Percentiles rank a stretch among this genome's conserved stretches.
Conservation (phyloP, 2,888 invertebrate species). For the Calliphora vomitoria region DNA sequence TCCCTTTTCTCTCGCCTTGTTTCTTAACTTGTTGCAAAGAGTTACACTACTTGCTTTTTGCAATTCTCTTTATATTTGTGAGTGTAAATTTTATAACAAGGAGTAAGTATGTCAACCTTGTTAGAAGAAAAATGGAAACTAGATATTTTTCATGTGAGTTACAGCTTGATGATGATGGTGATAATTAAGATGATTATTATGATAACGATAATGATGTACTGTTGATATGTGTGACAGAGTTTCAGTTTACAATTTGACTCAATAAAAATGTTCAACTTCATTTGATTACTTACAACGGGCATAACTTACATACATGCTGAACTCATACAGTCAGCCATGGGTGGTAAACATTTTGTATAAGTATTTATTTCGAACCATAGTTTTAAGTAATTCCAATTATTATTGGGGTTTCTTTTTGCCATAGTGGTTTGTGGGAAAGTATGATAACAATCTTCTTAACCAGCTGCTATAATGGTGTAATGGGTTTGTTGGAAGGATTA, state of each 20-base stretch:
- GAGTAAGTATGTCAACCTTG: too few species aligned
- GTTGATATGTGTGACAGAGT: constrained; percentile 69
- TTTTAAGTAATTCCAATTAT: constrained; percentile 54
- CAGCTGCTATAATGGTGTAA: not conserved
- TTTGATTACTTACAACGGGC: constrained; percentile 75
- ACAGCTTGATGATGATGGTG: constrained; percentile 31
- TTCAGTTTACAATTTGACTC: constrained; percentile 80
- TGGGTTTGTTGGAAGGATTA: not conserved
- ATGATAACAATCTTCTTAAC: constrained; percentile 21
- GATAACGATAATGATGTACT: constrained; percentile 18
- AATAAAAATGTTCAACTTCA: constrained; percentile 79
- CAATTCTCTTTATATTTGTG: too few species aligned
- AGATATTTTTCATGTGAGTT: constrained; percentile 57
- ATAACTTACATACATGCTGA: not conserved
- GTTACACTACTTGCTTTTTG: too few species aligned
- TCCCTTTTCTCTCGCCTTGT: too few species aligned
- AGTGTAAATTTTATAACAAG: not conserved
- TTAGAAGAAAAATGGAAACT: constrained; percentile 37
- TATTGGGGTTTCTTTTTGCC: not conserved
- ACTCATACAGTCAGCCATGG: not conserved
- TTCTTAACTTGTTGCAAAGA: too few species aligned
- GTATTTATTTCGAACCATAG: constrained; percentile 32
- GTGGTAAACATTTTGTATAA: constrained; percentile 27
- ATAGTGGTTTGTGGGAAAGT: not conserved
- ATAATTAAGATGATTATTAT: constrained; percentile 29